These are phyloP conservation scores for Heterocephalus glaber DNA, from an alignment of 2,113 vertebrate species.

Conservation along the genomic window DNA sequence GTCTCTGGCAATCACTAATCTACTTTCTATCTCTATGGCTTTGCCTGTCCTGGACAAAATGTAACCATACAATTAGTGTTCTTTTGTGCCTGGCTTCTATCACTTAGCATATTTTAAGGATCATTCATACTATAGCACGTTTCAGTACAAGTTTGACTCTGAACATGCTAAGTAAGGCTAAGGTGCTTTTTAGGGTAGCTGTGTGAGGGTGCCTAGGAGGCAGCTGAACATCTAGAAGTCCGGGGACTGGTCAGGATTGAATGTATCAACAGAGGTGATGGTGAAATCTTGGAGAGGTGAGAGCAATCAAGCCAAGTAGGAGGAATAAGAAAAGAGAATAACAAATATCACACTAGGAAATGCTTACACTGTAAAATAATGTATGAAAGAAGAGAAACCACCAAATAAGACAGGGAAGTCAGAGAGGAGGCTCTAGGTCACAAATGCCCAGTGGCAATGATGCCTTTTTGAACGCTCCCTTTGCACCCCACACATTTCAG, in stretches of 20 bases:
- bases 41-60: neutral
- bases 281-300: neutral
- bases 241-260: neutral
- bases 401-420: neutral
- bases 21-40: neutral
- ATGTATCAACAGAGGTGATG: neutral
- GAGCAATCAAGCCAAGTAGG: neutral
- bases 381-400: neutral
- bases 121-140: neutral
- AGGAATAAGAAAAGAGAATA: neutral
- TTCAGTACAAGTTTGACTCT: neutral
- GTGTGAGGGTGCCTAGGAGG: neutral
- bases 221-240: neutral
- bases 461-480: neutral
- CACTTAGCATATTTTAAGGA: constrained; percentile 14
- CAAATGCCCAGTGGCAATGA: neutral
- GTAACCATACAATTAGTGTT: neutral
- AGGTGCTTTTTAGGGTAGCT: neutral
- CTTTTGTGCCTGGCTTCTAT: constrained; percentile 30
- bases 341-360: neutral
- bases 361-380: neutral
- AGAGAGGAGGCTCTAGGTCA: neutral
- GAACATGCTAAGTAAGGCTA: neutral
- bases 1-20: neutral
- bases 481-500: neutral